Conservation (phyloP, 2,113 vertebrate species). For the Phocoena sinus region DNA sequence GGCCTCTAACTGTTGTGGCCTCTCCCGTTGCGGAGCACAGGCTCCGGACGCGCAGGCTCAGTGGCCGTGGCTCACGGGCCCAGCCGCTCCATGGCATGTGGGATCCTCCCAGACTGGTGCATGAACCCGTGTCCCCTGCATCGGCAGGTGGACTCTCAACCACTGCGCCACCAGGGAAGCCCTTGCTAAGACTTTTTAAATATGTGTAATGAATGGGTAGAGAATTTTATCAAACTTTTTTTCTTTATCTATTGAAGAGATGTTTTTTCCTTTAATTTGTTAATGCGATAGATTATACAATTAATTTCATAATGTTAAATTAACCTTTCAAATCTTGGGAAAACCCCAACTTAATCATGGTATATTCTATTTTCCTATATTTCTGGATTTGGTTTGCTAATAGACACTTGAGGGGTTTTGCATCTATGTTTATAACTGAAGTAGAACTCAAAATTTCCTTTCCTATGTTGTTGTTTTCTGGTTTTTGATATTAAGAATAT, state of each 20-base stretch:
- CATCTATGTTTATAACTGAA: background rate
- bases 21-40: too few species aligned
- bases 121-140: too few species aligned
- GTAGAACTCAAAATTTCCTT: background rate
- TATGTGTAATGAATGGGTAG: background rate
- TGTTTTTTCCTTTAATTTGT: background rate
- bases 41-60: too few species aligned
- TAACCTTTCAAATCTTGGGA: background rate
- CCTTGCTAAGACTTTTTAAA: background rate
- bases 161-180: too few species aligned
- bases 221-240: conserved; percentile 11
- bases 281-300: background rate
- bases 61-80: too few species aligned
- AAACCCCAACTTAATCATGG: background rate
- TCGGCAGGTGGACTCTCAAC: too few species aligned
- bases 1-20: too few species aligned
- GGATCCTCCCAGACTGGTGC: too few species aligned
- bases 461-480: background rate
- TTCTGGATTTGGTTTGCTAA: background rate
- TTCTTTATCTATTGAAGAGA: background rate
- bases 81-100: too few species aligned
- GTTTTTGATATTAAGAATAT: background rate
- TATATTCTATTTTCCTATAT: background rate
- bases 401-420: background rate
- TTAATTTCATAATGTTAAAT: conserved; percentile 5